These are phyloP conservation scores for Oryctes rhinoceros DNA, from an alignment of 1,140 invertebrate genomes.

Conservation along the genomic window DNA sequence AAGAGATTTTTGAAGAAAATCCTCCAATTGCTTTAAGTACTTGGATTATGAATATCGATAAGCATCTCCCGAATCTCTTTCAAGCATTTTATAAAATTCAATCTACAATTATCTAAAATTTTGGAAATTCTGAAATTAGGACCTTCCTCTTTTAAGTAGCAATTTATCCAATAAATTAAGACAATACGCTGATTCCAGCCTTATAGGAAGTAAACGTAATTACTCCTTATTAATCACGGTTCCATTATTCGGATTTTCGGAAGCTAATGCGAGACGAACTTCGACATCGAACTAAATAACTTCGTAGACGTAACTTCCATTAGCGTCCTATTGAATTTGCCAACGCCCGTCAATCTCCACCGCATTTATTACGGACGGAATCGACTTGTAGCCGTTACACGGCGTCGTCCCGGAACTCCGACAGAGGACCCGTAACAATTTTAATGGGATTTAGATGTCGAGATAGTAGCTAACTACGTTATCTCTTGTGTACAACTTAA, in stretches of 20 bases:
- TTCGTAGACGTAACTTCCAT: not conserved
- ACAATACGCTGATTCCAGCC: not conserved
- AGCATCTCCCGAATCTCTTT: too few species aligned
- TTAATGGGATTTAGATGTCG: slow-evolving; percentile 31
- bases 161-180: too few species aligned
- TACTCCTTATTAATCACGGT: slow-evolving; percentile 8
- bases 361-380: slow-evolving; percentile 39
- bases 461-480: slow-evolving; percentile 27
- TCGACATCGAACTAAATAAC: not conserved
- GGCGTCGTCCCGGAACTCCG: not conserved
- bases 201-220: not conserved
- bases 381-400: not conserved
- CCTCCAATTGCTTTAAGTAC: too few species aligned
- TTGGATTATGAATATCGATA: too few species aligned
- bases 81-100: too few species aligned
- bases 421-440: slow-evolving; percentile 17
- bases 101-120: too few species aligned
- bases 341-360: slow-evolving; percentile 46
- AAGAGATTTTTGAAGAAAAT: too few species aligned
- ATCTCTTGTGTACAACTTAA: slow-evolving; percentile 33
- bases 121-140: too few species aligned
- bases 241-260: slow-evolving; percentile 5
- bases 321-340: slow-evolving; percentile 20
- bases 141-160: too few species aligned
- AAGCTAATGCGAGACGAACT: slow-evolving; percentile 5